Percentiles rank a stretch among this genome's conserved stretches.
Evolutionary conservation across 2,797 vertebrate genomes (phyloP).

Genomic region (Muscicapa striata): DNA sequence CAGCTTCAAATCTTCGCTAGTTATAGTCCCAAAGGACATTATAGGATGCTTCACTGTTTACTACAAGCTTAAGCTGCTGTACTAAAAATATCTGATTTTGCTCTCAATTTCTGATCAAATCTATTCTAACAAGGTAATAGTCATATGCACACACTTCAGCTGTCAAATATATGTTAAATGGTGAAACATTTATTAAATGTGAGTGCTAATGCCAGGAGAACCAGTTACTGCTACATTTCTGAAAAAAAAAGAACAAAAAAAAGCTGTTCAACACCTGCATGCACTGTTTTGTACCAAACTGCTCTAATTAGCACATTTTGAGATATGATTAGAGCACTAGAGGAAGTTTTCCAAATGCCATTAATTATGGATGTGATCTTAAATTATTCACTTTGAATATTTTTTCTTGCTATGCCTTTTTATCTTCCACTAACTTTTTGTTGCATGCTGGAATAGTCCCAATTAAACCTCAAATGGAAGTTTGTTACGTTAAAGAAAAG

Average conservation of each 20-base stretch:
- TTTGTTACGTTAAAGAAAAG: slow-evolving; percentile 66
- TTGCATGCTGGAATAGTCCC: slow-evolving; percentile 68
- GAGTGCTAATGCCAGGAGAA: neutral
- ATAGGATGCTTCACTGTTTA: neutral
- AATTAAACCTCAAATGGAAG: slow-evolving; percentile 66
- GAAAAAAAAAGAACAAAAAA: slow-evolving; percentile 26
- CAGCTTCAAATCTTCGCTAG: neutral
- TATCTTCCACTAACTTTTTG: slow-evolving; percentile 73
- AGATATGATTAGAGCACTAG: slow-evolving; percentile 75
- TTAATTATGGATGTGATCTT: slow-evolving; percentile 80
- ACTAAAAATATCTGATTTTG: slow-evolving; percentile 16
- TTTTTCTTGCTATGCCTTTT: slow-evolving; percentile 70
- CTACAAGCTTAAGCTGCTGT: neutral
- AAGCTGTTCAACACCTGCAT: slow-evolving; percentile 71
- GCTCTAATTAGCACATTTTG: slow-evolving; percentile 77
- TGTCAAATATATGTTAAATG: slow-evolving; percentile 31
- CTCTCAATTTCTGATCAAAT: slow-evolving; percentile 8
- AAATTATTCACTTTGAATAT: slow-evolving; percentile 80
- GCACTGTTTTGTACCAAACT: slow-evolving; percentile 68
- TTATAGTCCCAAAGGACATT: neutral
- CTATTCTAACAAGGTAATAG: slow-evolving; percentile 28
- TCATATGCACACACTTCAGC: neutral
- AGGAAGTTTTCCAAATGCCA: slow-evolving; percentile 75
- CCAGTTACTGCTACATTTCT: neutral
- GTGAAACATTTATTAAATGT: slow-evolving; percentile 13